These are phyloP conservation scores for Yponomeuta cagnagella DNA, from an alignment of 2,888 invertebrate species.

Conservation along the genomic window DNA sequence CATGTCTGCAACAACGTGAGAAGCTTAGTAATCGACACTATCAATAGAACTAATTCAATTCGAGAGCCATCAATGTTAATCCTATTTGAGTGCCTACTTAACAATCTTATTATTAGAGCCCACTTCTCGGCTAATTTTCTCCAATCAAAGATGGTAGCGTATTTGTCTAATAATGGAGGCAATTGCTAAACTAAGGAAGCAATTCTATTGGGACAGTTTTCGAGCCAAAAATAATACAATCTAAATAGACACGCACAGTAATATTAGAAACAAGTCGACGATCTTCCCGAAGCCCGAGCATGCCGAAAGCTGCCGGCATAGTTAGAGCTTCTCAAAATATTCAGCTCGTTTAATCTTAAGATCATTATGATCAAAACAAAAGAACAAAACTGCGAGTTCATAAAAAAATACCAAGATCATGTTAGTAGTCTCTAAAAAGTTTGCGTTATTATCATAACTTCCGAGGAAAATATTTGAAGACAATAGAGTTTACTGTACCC, in stretches of 20 bases:
- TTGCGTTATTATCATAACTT: background rate
- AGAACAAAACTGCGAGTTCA: background rate
- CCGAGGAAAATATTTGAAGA: background rate
- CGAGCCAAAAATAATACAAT: background rate
- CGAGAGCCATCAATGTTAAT: background rate
- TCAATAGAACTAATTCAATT: background rate
- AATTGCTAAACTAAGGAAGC: too few relatives aligned
- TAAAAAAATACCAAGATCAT: conserved; percentile 3
- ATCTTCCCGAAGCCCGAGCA: background rate
- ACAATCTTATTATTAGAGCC: background rate
- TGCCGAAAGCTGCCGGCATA: background rate
- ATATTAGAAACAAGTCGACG: background rate
- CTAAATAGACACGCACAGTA: background rate
- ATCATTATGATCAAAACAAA: conserved; percentile 4
- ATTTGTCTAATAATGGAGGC: too few relatives aligned
- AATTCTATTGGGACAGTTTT: too few relatives aligned
- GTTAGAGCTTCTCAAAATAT: conserved; percentile 1
- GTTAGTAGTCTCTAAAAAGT: background rate
- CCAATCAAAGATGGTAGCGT: too few relatives aligned
- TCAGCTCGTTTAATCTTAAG: background rate
- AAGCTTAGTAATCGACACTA: background rate
- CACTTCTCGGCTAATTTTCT: background rate
- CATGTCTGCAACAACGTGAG: background rate
- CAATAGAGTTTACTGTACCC: background rate
- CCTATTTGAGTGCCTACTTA: background rate